These are phyloP conservation scores for Trachythela sp. DNA, from an alignment of 64 coral and sea anemone genomes.

Conservation along the genomic window DNA sequence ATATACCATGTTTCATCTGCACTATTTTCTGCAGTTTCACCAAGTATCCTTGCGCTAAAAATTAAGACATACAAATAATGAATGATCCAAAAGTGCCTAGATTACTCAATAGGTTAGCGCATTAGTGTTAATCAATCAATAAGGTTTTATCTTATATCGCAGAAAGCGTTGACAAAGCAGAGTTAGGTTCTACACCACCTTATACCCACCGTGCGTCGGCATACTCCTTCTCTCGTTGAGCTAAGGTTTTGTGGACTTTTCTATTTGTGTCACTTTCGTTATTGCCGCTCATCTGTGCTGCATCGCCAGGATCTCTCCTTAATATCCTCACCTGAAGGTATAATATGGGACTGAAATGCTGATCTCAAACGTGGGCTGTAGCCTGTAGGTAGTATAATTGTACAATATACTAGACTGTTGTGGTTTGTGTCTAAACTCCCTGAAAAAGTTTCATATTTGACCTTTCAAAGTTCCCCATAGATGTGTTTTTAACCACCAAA, in stretches of 20 bases:
- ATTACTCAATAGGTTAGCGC: background rate
- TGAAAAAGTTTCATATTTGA: too few species aligned
- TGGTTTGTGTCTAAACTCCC: too few species aligned
- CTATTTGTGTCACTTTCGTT: slow-evolving; percentile 25
- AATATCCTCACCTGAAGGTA: slow-evolving; percentile 69
- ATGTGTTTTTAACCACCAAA: too few species aligned
- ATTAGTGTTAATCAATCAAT: background rate
- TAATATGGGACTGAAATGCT: background rate
- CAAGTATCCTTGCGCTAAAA: background rate
- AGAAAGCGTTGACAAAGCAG: too few species aligned
- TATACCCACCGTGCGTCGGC: slow-evolving; percentile 73
- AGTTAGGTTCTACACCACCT: background rate
- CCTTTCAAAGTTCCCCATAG: too few species aligned
- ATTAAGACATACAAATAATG: background rate
- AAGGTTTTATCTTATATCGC: background rate
- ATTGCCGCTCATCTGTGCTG: slow-evolving; percentile 5
- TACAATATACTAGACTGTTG: too few species aligned
- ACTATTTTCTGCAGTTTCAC: background rate
- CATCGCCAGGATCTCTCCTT: slow-evolving; percentile 56
- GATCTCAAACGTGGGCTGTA: background rate
- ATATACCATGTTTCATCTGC: background rate
- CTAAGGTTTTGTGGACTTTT: slow-evolving; percentile 72
- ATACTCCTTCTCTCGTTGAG: slow-evolving; percentile 82
- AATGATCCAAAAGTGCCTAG: background rate
- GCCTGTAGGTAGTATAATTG: background rate